phyloP scores from a whole-genome alignment of 2,888 invertebrate species.

The Agonopterix heracliana region DNA sequence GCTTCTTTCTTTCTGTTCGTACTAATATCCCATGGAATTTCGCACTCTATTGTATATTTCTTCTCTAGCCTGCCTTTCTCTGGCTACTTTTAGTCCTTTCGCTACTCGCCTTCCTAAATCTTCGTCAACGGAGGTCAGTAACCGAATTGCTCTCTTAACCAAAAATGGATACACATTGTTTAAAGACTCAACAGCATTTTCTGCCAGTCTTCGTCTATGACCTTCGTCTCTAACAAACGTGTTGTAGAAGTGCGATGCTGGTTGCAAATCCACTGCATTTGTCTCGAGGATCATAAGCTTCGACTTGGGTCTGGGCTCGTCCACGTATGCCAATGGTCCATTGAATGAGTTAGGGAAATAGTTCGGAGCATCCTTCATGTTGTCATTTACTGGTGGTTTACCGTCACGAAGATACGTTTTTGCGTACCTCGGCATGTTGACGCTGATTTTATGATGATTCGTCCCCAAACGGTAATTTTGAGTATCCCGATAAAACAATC shows the following conservation, averaged over 20 bases:
- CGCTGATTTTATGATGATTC: slow-evolving; percentile 43
- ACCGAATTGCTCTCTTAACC: slow-evolving; percentile 84
- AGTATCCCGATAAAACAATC: slow-evolving; percentile 39
- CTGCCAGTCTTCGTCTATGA: slow-evolving; percentile 14
- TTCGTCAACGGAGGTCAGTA: slow-evolving; percentile 82
- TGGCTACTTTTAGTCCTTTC: too few relatives aligned
- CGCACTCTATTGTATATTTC: too few relatives aligned
- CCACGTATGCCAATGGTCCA: slow-evolving; percentile 20
- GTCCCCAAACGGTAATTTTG: slow-evolving; percentile 47
- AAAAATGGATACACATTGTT: slow-evolving; percentile 59
- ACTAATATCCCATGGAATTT: too few relatives aligned
- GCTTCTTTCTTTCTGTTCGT: too few relatives aligned
- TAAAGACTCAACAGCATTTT: slow-evolving; percentile 8
- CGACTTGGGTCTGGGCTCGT: slow-evolving; percentile 10
- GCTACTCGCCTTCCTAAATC: slow-evolving; percentile 74
- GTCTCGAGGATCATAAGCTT: slow-evolving; percentile 14
- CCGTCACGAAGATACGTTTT: slow-evolving; percentile 36
- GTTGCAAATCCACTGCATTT: slow-evolving; percentile 42
- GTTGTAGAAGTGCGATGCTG: slow-evolving; percentile 82
- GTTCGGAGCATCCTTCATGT: slow-evolving; percentile 80
- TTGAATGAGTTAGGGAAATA: slow-evolving; percentile 22
- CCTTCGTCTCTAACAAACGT: slow-evolving; percentile 57
- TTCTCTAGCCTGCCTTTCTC: too few relatives aligned
- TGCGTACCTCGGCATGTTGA: slow-evolving; percentile 33
- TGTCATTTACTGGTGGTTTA: slow-evolving; percentile 78